Evolutionary conservation across 2,888 invertebrate genomes (phyloP).

Genomic region (Platycnemis pennipes): DNA sequence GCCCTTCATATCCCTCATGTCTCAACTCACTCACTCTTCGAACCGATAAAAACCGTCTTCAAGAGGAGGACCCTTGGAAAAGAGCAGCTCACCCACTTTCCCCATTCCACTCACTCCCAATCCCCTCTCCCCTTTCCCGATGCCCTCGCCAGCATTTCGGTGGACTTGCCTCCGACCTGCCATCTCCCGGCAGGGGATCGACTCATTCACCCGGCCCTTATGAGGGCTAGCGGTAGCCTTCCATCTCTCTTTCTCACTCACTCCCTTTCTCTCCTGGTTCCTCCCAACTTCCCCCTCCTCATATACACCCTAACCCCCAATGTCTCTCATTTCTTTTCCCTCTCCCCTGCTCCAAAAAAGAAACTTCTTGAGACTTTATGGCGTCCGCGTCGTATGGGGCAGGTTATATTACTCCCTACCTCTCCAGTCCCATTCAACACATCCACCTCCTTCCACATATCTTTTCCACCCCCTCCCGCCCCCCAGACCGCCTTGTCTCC

Average conservation of each 20-base stretch:
- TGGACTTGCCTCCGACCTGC: constrained; percentile 48
- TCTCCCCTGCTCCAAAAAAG: constrained; percentile 37
- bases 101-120: not conserved
- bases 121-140: not conserved
- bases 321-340: not conserved
- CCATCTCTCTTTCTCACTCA: not conserved
- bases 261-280: not conserved
- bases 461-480: not conserved
- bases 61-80: too few relatives aligned
- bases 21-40: too few relatives aligned
- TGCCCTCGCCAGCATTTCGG: not conserved
- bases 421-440: constrained; percentile 48
- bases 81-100: not conserved
- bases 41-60: too few relatives aligned
- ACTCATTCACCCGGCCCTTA: constrained; percentile 49
- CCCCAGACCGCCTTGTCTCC: not conserved
- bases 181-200: constrained; percentile 61
- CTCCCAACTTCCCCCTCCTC: not conserved
- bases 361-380: constrained; percentile 61
- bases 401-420: constrained; percentile 44
- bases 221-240: constrained; percentile 45
- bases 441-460: constrained; percentile 13
- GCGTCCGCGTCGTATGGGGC: not conserved
- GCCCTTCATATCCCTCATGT: too few relatives aligned
- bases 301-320: not conserved